phyloP scores from a whole-genome alignment of 2,888 invertebrate species.

The Dicranocentrus wangi region DNA sequence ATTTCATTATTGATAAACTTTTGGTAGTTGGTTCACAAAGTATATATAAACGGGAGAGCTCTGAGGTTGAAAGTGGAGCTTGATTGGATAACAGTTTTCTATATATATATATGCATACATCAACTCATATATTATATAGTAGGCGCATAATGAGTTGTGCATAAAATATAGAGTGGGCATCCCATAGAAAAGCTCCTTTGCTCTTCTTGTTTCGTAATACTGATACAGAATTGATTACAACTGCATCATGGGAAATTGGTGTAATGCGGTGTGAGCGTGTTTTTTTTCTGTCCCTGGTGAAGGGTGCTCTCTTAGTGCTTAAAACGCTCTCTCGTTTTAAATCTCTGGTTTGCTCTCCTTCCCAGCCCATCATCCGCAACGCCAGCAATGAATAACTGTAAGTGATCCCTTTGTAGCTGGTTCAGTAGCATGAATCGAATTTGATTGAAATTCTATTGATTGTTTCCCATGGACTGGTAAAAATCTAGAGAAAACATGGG shows the following conservation, averaged over 20 bases:
- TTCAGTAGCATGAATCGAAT: constrained; percentile 38
- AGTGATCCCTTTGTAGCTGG: constrained; percentile 38
- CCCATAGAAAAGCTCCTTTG: background rate
- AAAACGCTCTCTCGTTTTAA: background rate
- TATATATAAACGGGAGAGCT: background rate
- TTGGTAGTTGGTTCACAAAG: background rate
- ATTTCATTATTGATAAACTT: constrained; percentile 32
- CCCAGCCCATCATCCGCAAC: background rate
- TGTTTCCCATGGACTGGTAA: constrained; percentile 44
- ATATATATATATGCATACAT: background rate
- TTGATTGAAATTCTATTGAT: constrained; percentile 51
- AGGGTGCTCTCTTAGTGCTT: background rate
- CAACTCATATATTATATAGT: background rate
- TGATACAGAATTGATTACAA: constrained; percentile 1
- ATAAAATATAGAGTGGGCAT: background rate
- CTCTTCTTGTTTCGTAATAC: background rate
- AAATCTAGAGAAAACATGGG: constrained; percentile 23
- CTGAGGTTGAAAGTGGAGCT: constrained; percentile 30
- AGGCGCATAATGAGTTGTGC: background rate
- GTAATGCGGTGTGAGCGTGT: constrained; percentile 9
- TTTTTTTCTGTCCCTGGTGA: background rate
- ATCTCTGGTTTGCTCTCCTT: background rate
- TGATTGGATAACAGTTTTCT: constrained; percentile 35
- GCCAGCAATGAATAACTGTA: constrained; percentile 39
- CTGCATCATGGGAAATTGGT: constrained; percentile 11